Percentiles rank a stretch among this genome's conserved stretches.
Evolutionary conservation across 2,888 invertebrate genomes (phyloP).

Genomic region (Sinelater perroti): DNA sequence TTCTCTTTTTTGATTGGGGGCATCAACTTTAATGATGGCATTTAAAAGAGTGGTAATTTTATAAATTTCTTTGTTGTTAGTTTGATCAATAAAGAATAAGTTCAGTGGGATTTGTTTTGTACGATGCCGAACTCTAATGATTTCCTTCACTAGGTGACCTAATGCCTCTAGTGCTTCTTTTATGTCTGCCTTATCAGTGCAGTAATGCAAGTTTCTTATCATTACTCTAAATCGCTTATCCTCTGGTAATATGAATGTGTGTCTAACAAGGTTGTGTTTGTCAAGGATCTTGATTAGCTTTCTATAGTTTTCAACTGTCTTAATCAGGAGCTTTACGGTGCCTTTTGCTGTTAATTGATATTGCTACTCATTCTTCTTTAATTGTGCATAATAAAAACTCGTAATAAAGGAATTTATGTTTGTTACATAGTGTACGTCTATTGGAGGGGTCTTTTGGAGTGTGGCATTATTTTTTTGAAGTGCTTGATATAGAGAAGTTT

Average conservation of each 20-base stretch:
- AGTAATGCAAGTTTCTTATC: conserved; percentile 6
- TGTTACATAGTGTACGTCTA: too few relatives aligned
- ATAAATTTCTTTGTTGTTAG: conserved; percentile 8
- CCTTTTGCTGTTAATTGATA: too few relatives aligned
- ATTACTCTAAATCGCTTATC: conserved; percentile 12
- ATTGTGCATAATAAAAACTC: too few relatives aligned
- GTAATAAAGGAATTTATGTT: too few relatives aligned
- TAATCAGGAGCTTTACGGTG: conserved; percentile 7
- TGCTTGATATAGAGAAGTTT: too few relatives aligned
- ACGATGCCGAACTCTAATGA: not conserved
- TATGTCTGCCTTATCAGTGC: not conserved
- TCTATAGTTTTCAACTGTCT: conserved; percentile 11
- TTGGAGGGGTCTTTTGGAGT: too few relatives aligned
- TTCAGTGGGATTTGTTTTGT: conserved; percentile 2
- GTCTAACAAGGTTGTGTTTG: conserved; percentile 8
- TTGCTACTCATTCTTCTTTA: too few relatives aligned
- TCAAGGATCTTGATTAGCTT: conserved; percentile 1
- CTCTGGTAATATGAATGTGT: conserved; percentile 6
- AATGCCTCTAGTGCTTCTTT: conserved; percentile 11
- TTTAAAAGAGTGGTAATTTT: conserved; percentile 7
- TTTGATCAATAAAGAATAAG: conserved; percentile 6
- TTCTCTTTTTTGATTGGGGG: not conserved
- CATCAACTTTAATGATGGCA: not conserved
- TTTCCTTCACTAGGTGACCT: conserved; percentile 2
- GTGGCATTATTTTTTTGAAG: too few relatives aligned